Evolutionary conservation across 35 echinoderm and acorn worm species (phyloP), one percentile per base, ranked within the genome.

Genomic region (Anneissia japonica): DNA sequence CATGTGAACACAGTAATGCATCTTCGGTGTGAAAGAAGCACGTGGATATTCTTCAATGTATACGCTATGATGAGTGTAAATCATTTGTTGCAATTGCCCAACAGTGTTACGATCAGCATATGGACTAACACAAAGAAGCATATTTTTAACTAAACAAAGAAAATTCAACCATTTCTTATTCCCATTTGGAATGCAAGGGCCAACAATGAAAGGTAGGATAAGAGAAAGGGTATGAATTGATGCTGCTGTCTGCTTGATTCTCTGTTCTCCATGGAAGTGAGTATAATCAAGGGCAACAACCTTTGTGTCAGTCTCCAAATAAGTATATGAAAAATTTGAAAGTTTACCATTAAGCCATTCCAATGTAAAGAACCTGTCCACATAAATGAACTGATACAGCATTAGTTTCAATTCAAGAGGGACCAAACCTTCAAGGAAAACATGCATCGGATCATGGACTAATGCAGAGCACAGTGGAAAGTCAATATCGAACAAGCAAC

Each of bases 371-470:
- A 73, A 86, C 34, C 79, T 75, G 0, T 88, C 21, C 14, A 84
- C 77, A 81, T 23, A 26, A 30, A 85, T 88, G 31, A 85, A 93
- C 4, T 83, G 33, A 74, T 35, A 46, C 0, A 93, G 77, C 75
- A 88, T 51, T 35, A 43, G 38, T 16, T 77, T 80, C 76, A 93
- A 38, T 51, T 93, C 91, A 93, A 85, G 72, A 41, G 86, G 91
- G 3, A 93, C 76, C 17, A 89, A 28, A 1, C 91, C 91, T 86
- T 93, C 91, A 3, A 93, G 31, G 21, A 93, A 77, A 43, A 89
- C 26, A 74, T 93, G 91, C 91, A 93, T 93, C 21, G 82, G 86
- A 56, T 89, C 91, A 79, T 93, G 91, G 0, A 93, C 81, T 9
- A 93, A 74, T 6, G 38, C 75, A 29, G 76, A 89, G 79, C 81